Evolutionary conservation across 2,113 vertebrate genomes (phyloP), one percentile per base, ranked within the genome.

Genomic region (Bucco capensis): DNA sequence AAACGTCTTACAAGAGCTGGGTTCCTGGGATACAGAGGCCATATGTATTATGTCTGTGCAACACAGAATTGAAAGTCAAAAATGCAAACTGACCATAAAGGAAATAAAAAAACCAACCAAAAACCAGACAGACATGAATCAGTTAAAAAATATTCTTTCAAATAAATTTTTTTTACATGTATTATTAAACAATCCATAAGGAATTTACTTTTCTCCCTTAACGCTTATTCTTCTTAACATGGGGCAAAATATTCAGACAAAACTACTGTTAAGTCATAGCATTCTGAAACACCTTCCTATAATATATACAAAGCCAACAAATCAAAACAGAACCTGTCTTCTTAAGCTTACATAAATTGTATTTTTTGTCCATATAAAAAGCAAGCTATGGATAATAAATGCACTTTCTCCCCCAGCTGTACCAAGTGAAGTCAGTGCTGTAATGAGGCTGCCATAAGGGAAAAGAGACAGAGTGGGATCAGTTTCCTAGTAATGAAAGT

Each of bases 101-200:
- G 83, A 95, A 90, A 40, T 82, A 96, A 84, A 83, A 4, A 35
- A 23, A 47, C 46, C 46, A 18, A 47, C 46, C 46, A 47, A 47
- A 4, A 42, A 42, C 21, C 66, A 83, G 51, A 92, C 14, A 89
- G 25, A 58, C 73, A 28, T 28, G 2, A 69, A 73, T 58, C 38
- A 62, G 30, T 69, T 92, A 70, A 19, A 77, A 96, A 94, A 91
- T 35, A 60, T 58, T 70, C n/a, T 90, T 95, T 93, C 60, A 62
- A 84, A 88, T 10, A 61, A 64, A 62, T n/a, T 50, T 66, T 27
- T 83, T 64, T 94, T 76, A 89, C 72, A 88, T 14, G 21, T 76
- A 31, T 79, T 58, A 78, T 70, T 83, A 89, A n/a, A 64, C 70
- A 80, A 76, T 49, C 60, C 60, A 57, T 24, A 71, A 38, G 22